These are phyloP conservation scores for Stenoptilia bipunctidactyla DNA, from an alignment of 2,888 invertebrate genomes.

Conservation along the genomic window DNA sequence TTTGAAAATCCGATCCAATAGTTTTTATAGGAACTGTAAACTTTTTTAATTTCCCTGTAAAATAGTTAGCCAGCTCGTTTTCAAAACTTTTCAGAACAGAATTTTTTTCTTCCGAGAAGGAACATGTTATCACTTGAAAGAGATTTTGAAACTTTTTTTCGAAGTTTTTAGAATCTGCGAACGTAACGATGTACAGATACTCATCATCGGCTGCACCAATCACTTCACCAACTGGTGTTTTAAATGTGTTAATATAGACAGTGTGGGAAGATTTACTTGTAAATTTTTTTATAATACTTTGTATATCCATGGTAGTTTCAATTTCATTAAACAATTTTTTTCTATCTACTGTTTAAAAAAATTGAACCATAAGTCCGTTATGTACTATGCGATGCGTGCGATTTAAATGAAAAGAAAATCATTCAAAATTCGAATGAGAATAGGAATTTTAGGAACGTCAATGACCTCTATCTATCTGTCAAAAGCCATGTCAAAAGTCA, in stretches of 20 bases:
- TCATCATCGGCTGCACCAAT: slow-evolving; percentile 41
- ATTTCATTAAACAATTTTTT: too few species aligned
- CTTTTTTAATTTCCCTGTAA: slow-evolving; percentile 36
- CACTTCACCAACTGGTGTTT: slow-evolving; percentile 38
- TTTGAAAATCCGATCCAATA: slow-evolving; percentile 53
- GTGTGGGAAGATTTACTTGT: slow-evolving; percentile 16
- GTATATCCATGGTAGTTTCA: too few species aligned
- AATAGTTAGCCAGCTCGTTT: slow-evolving; percentile 33
- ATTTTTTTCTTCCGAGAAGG: slow-evolving; percentile 31
- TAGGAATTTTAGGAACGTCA: too few species aligned
- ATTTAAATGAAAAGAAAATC: too few species aligned
- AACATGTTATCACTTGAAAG: slow-evolving; percentile 26
- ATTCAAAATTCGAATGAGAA: too few species aligned
- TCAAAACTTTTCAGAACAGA: slow-evolving; percentile 28
- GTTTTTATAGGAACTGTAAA: slow-evolving; percentile 45
- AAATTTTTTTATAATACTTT: slow-evolving; percentile 18
- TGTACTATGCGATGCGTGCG: too few species aligned
- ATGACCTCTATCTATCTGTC: too few species aligned
- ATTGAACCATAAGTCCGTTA: too few species aligned
- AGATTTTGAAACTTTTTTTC: slow-evolving; percentile 32
- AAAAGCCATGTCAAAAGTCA: too few species aligned
- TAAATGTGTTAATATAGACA: slow-evolving; percentile 24
- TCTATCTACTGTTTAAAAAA: too few species aligned
- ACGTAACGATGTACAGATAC: slow-evolving; percentile 35
- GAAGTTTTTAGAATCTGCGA: slow-evolving; percentile 42